Evolutionary conservation across 2,113 vertebrate species (phyloP).

Genomic region (Sus scrofa): T2T-Sscrofa CM000825.6:53269501-53270000

Average conservation of each 20-base stretch:
- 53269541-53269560: not conserved
- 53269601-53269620: not conserved
- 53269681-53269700: not conserved
- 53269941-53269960: not conserved
- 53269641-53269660: accelerated
- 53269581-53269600: accelerated
- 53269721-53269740: not conserved
- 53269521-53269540: not conserved
- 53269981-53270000: not conserved
- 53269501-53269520: not conserved
- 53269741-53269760: not conserved
- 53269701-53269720: slow-evolving; percentile 3
- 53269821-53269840: not conserved
- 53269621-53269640: not conserved
- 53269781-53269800: slow-evolving; percentile 40
- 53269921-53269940: not conserved
- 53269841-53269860: not conserved
- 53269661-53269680: not conserved
- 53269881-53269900: not conserved
- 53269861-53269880: not conserved
- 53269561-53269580: not conserved
- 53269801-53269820: not conserved
- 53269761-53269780: slow-evolving; percentile 1
- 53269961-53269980: not conserved
- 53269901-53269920: not conserved